A percentile compares a stretch with the other conserved stretches of the same genome.
Evolutionary conservation across 2,797 vertebrate species (phyloP).

Genomic region (Graptemys geographica): DNA sequence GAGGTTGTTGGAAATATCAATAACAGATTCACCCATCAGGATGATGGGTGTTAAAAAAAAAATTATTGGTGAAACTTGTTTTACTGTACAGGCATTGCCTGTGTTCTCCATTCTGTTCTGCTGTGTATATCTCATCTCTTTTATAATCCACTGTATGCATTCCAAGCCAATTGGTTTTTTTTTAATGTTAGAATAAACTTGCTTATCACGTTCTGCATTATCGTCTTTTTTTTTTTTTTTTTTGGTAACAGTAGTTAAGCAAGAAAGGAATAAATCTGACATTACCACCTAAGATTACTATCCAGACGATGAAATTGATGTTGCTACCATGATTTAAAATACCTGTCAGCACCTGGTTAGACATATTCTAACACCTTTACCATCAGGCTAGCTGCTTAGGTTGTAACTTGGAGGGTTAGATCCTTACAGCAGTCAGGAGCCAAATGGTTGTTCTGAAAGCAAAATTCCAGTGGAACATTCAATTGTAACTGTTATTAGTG

Average conservation of each 20-base stretch:
- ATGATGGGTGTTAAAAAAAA: not conserved
- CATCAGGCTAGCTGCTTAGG: not conserved
- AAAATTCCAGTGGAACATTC: not conserved
- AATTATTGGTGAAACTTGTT: constrained; percentile 9
- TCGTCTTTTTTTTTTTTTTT: not conserved
- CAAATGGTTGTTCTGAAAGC: not conserved
- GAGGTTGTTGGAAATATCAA: not conserved
- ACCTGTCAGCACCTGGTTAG: constrained; percentile 32
- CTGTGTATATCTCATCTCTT: constrained; percentile 1
- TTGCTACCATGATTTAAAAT: constrained; percentile 22
- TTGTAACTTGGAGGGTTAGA: not conserved
- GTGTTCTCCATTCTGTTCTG: not conserved
- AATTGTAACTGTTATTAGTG: too few relatives aligned
- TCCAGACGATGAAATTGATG: constrained; percentile 29
- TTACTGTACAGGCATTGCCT: not conserved
- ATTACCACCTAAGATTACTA: not conserved
- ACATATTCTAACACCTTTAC: not conserved
- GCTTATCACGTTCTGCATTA: not conserved
- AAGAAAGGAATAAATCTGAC: constrained; percentile 34
- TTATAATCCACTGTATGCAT: constrained; percentile 28
- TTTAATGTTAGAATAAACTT: not conserved
- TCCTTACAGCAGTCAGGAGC: not conserved
- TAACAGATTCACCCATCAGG: not conserved
- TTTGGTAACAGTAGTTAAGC: constrained; percentile 14
- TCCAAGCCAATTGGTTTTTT: constrained; percentile 4